Evolutionary conservation across 2,113 vertebrate species (phyloP).

Genomic region (Triplophysa rosa): DNA sequence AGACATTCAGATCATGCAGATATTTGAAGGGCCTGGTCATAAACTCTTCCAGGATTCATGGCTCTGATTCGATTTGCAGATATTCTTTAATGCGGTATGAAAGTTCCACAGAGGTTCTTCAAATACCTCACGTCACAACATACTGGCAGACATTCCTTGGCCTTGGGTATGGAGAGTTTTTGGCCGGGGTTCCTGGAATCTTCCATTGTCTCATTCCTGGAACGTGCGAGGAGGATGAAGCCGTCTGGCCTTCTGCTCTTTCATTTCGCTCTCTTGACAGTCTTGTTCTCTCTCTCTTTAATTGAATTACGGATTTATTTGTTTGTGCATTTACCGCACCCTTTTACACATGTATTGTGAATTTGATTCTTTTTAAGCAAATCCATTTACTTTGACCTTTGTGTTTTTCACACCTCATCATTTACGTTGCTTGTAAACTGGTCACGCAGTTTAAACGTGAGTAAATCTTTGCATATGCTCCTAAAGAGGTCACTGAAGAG

Average conservation of each 20-base stretch:
- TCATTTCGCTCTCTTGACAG: slow-evolving; percentile 27
- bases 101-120: slow-evolving; percentile 34
- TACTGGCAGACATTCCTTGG: slow-evolving; percentile 44
- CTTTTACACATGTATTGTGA: not conserved
- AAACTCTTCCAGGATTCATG: not conserved
- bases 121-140: slow-evolving; percentile 26
- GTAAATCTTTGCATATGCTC: slow-evolving; percentile 34
- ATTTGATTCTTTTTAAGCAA: not conserved
- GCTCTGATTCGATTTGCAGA: slow-evolving; percentile 39
- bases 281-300: slow-evolving; percentile 16
- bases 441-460: not conserved
- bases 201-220: slow-evolving; percentile 69
- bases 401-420: not conserved
- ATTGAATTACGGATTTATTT: slow-evolving; percentile 2
- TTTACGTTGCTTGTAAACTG: not conserved
- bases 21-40: not conserved
- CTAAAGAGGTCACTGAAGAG: slow-evolving; percentile 33
- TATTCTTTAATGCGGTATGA: slow-evolving; percentile 4
- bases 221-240: slow-evolving; percentile 53
- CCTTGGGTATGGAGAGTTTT: slow-evolving; percentile 12
- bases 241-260: slow-evolving; percentile 61
- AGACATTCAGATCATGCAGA: too few relatives aligned
- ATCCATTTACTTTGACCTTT: not conserved
- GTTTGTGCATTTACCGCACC: not conserved
- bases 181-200: slow-evolving; percentile 59